Evolutionary conservation across 2,888 invertebrate species (phyloP), one percentile per base, ranked within the genome.

Genomic region (Agriopis leucophaearia): DNA sequence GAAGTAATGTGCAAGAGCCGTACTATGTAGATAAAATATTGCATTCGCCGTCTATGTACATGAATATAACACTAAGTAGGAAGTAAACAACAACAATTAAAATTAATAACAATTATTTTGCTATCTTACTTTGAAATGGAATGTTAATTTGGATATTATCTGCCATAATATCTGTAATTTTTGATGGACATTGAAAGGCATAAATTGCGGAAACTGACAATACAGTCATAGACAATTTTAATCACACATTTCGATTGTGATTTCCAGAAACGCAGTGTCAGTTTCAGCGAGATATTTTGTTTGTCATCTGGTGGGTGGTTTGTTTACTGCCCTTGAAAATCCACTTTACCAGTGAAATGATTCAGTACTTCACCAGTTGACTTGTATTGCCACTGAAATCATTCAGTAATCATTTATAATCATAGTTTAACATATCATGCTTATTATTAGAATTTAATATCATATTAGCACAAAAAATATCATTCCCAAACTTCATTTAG

Each of bases 231-330:
- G 51, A 18, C 10, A 55, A 60, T 60, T 60, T 54, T 45, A 61
- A 61, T 65, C 35, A 65, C 35, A 18, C 40, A 65, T 57, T 70
- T 66, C 38, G 64, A 54, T 38, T 59, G 52, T 56, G 55, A 59
- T 54, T 70, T 66, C 27, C 64, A 70, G 69, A 55, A 63, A 57
- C 48, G 59, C 38, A 44, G 50, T 73, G 70, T 74, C 67, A 13
- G 35, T 71, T 73, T 62, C 74, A 57, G 48, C 10, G 58, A 70
- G 55, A 71, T 51, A 68, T 57, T 66, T 66, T 44, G 55, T 55
- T 59, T 61, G 54, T 52, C 71, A 73, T 74, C 65, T 72, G 65
- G 75, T 73, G 73, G 73, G 73, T 62, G 72, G 70, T 66, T 69
- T 55, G 51, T 52, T 55, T 45, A 64, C 18, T 63, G 61, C 40